Base-by-base conservation (phyloP, 1,140 invertebrate genomes). In the Venturia canescens region DNA sequence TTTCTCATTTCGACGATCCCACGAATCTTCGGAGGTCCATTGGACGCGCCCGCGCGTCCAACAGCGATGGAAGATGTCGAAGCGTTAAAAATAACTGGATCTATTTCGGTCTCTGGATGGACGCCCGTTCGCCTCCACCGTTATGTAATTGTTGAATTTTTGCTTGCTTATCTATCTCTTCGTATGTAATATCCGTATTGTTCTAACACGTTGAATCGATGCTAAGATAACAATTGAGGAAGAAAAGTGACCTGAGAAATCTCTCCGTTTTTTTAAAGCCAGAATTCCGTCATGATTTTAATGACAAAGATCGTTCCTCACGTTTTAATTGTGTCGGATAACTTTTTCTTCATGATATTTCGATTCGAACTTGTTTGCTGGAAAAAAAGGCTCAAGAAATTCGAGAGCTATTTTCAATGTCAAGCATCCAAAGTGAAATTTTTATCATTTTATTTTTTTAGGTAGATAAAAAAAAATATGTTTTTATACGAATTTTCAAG, bases 31-130 rank as follows among this genome's bases (percentile, higher is more conserved):
- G 78, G 78, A 74, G 80, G 79, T 80, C 76, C 80, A 80, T 82
- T 80, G 80, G 77, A 31, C 74, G 79, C 69, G 71, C 53, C 71
- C 79, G 82, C 79, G 82, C 84, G 82, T 83, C 83, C 76, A 83
- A 87, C 84, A 88, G 83, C 82, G 82, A 87, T 87, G 86, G 86
- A 88, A 89, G 88, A 90, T 88, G 85, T 90, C 31, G 76, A 79
- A 83, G 72, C 88, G 88, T 69, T 87, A 91, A 91, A 89, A 91
- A 91, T 91, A 91, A 91, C 89, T 88, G 81, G 81, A 83, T 86
- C 88, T 92, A 92, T 91, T 92, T 91, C 82, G 82, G 85, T 88
- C 84, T 80, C 90, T 91, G 89, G 90, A 91, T 87, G 87, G 88
- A 87, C 87, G 91, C 90, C 86, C 87, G 87, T 86, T 86, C 86